A percentile compares a stretch with the other conserved stretches of the same genome.
phyloP scores from a whole-genome alignment of 2,113 vertebrate genomes.

The Aramus guarauna region DNA sequence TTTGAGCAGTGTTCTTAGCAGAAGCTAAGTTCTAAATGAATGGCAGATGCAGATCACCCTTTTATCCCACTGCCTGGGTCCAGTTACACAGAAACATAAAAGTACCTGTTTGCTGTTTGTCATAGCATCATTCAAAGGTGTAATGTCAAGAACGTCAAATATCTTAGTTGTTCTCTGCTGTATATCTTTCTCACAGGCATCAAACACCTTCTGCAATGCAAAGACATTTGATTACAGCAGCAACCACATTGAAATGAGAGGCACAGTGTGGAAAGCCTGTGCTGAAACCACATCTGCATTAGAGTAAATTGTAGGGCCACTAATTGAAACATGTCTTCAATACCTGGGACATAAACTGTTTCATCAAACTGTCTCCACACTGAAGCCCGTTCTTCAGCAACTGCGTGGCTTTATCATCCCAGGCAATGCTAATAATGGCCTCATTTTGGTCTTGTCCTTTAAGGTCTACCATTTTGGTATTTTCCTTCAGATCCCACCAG shows the following conservation, averaged over 20 bases:
- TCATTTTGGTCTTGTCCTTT: background rate
- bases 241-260: background rate
- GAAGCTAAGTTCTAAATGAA: background rate
- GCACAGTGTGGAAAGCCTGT: background rate
- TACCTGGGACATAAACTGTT: background rate
- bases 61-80: background rate
- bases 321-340: background rate
- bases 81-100: background rate
- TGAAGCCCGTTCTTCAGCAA: background rate
- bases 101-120: background rate
- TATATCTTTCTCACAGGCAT: background rate
- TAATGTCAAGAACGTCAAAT: background rate
- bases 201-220: background rate
- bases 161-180: fast-evolving
- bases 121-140: fast-evolving
- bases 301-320: background rate
- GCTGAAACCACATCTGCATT: background rate
- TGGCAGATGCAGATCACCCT: background rate
- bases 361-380: background rate
- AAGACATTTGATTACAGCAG: background rate
- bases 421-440: background rate
- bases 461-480: background rate
- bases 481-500: background rate
- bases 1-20: background rate
- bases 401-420: background rate